Evolutionary conservation across 2,888 invertebrate species (phyloP).

Genomic region (Monochamus alternatus): DNA sequence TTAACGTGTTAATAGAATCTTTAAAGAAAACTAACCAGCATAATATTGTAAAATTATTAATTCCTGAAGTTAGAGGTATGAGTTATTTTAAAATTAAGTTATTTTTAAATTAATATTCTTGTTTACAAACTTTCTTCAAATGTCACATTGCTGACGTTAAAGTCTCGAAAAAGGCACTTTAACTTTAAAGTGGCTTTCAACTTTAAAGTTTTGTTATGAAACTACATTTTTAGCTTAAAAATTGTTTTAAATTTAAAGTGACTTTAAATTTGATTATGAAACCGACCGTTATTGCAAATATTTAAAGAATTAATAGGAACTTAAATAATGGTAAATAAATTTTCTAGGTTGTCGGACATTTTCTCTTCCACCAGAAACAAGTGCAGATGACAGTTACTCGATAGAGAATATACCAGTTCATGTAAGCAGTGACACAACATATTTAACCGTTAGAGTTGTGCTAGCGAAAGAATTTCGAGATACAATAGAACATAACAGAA

Average conservation of each 20-base stretch:
- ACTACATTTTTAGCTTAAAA: too few species aligned
- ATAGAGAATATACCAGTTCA: conserved; percentile 21
- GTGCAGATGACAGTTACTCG: neutral
- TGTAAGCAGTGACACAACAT: conserved; percentile 40
- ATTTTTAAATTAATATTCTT: too few species aligned
- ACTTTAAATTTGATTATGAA: too few species aligned
- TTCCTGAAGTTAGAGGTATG: conserved; percentile 31
- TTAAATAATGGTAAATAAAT: neutral
- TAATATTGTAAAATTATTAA: conserved; percentile 45
- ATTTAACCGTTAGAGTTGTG: conserved; percentile 51
- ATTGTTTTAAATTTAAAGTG: too few species aligned
- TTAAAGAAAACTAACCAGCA: conserved; percentile 50
- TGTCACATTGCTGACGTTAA: too few species aligned
- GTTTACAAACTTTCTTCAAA: too few species aligned
- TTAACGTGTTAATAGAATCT: conserved; percentile 49
- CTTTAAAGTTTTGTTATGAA: too few species aligned
- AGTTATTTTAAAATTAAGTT: neutral
- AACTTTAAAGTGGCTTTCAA: too few species aligned
- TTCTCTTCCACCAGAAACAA: neutral
- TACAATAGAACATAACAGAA: conserved; percentile 55
- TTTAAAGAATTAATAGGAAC: neutral
- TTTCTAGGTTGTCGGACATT: conserved; percentile 19
- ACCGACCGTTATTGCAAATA: too few species aligned
- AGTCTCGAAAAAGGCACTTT: too few species aligned
- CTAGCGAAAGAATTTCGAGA: conserved; percentile 54